These are phyloP conservation scores for Eilema sororculum DNA, from an alignment of 2,888 invertebrate genomes.

Conservation along the genomic window DNA sequence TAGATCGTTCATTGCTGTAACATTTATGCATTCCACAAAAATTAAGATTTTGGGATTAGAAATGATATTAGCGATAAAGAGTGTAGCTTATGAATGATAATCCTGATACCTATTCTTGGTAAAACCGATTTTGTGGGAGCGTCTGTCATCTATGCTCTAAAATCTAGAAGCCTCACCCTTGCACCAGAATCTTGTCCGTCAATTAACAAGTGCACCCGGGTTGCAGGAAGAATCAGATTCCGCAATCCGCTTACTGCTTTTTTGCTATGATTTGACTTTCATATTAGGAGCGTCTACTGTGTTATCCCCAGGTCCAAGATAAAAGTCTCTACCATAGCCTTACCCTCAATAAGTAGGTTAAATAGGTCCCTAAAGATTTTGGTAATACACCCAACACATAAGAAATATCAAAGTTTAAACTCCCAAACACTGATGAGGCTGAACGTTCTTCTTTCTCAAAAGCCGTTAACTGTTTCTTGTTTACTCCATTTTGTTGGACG, in stretches of 20 bases:
- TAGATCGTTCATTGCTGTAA: neutral
- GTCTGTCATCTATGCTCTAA: too few species aligned
- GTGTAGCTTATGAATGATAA: neutral
- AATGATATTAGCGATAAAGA: neutral
- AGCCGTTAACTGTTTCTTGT: conserved; percentile 19
- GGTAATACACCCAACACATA: neutral
- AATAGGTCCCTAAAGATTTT: too few species aligned
- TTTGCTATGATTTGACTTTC: too few species aligned
- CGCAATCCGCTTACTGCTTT: too few species aligned
- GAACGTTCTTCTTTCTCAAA: neutral
- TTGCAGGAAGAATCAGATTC: neutral
- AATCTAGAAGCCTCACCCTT: too few species aligned
- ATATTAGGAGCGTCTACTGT: too few species aligned
- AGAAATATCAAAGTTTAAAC: neutral
- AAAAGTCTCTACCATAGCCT: neutral
- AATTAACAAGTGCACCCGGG: neutral
- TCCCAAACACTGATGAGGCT: conserved; percentile 2
- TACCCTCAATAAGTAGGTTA: too few species aligned
- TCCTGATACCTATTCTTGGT: too few species aligned
- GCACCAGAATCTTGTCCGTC: neutral
- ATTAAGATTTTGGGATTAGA: neutral
- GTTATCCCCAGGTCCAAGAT: neutral
- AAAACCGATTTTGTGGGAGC: too few species aligned
- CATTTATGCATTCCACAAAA: too few species aligned
- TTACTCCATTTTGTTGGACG: conserved; percentile 39